These are phyloP conservation scores for Rhopalosiphum maidis DNA, from an alignment of 1,140 invertebrate species.

Conservation along the genomic window DNA sequence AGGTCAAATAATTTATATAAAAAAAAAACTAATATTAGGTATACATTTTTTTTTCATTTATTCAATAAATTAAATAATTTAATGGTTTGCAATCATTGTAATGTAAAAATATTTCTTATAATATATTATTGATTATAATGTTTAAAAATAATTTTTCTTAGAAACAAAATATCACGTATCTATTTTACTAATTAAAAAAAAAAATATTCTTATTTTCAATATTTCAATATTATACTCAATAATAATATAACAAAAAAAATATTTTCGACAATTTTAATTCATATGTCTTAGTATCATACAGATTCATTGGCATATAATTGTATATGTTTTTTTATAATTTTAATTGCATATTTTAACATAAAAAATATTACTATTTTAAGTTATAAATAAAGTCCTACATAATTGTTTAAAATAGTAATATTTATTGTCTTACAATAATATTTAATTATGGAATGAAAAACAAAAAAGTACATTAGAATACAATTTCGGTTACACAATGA, in stretches of 20 bases:
- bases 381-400: background rate
- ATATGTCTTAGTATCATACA: too few relatives aligned
- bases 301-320: too few relatives aligned
- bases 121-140: background rate
- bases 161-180: background rate
- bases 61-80: too few relatives aligned
- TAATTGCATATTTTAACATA: too few relatives aligned
- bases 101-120: too few relatives aligned
- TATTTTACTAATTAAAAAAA: background rate
- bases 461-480: background rate
- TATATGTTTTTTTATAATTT: too few relatives aligned
- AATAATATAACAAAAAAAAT: too few relatives aligned
- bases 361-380: background rate
- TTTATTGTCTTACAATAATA: background rate
- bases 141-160: background rate
- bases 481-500: background rate
- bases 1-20: too few relatives aligned
- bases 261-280: too few relatives aligned
- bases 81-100: too few relatives aligned
- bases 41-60: too few relatives aligned
- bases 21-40: too few relatives aligned
- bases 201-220: background rate
- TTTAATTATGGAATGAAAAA: background rate
- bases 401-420: background rate
- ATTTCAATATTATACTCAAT: background rate